Percentiles rank a stretch among this genome's conserved stretches.
Evolutionary conservation across 2,113 vertebrate genomes (phyloP).

Genomic region (Takifugu flavidus): DNA sequence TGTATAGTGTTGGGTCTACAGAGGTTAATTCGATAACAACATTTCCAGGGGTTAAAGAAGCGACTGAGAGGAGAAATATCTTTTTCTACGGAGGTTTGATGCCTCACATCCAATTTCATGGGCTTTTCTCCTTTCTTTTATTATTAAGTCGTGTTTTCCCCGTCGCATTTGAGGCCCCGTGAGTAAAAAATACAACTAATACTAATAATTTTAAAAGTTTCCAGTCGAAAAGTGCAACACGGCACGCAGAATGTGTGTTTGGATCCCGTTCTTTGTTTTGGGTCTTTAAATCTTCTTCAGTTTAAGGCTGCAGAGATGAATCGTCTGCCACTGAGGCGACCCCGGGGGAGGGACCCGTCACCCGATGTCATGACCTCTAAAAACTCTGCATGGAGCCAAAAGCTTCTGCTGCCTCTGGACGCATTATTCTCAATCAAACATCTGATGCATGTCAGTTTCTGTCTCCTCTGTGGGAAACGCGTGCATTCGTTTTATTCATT

Average conservation of each 20-base stretch:
- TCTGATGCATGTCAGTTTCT: neutral
- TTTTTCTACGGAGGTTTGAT: neutral
- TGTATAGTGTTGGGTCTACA: neutral
- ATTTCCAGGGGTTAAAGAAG: neutral
- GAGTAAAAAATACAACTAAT: too few relatives aligned
- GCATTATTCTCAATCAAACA: conserved; percentile 5
- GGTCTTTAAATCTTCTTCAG: neutral
- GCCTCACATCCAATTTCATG: too few relatives aligned
- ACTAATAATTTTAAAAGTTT: too few relatives aligned
- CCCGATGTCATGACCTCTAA: conserved; percentile 78
- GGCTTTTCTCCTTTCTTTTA: too few relatives aligned
- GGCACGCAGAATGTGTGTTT: too few relatives aligned
- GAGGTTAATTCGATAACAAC: neutral
- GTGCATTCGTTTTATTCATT: too few relatives aligned
- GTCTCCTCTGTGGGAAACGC: neutral
- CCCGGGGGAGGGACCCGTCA: conserved; percentile 74
- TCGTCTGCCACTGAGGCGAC: conserved; percentile 74
- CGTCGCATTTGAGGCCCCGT: too few relatives aligned
- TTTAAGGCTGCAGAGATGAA: conserved; percentile 31
- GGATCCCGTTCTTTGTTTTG: neutral
- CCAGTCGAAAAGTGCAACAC: too few relatives aligned
- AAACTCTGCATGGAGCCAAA: conserved; percentile 52
- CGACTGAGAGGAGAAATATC: neutral
- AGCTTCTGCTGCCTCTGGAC: conserved; percentile 24
- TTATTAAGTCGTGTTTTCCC: too few relatives aligned